Conservation (phyloP, 2,113 vertebrate genomes). For the Psilopogon haemacephalus region DNA sequence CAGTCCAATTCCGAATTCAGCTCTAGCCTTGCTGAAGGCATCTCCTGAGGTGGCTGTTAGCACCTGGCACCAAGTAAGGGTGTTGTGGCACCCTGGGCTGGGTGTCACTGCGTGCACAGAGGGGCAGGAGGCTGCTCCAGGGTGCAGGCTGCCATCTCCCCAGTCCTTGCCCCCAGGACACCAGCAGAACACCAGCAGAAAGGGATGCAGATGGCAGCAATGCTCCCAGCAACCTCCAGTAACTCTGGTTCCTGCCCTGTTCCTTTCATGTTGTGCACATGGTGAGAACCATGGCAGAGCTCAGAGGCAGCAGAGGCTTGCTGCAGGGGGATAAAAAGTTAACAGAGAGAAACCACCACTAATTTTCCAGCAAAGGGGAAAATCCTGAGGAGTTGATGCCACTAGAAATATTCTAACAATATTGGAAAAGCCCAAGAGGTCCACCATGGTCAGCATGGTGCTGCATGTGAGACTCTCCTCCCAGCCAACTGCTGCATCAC, state of each 20-base stretch:
- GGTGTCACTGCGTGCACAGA: background rate
- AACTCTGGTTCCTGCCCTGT: background rate
- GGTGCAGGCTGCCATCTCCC: background rate
- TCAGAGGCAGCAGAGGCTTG: no score
- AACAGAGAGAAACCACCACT: background rate
- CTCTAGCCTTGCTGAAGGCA: background rate
- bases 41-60: background rate
- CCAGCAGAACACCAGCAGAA: background rate
- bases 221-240: background rate
- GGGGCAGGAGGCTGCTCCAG: background rate
- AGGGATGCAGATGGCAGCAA: background rate
- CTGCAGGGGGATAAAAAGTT: background rate
- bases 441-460: accelerated
- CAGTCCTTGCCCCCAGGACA: background rate
- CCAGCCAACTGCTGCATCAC: accelerated
- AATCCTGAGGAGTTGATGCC: background rate
- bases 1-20: background rate
- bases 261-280: accelerated
- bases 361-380: background rate
- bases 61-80: background rate
- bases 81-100: no score
- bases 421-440: background rate
- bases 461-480: background rate
- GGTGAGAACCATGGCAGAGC: background rate
- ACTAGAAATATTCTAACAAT: background rate